A percentile compares a stretch with the other conserved stretches of the same genome.
These are phyloP conservation scores for Dascillus cervinus DNA, from an alignment of 2,888 invertebrate species.

Conservation along the genomic window DNA sequence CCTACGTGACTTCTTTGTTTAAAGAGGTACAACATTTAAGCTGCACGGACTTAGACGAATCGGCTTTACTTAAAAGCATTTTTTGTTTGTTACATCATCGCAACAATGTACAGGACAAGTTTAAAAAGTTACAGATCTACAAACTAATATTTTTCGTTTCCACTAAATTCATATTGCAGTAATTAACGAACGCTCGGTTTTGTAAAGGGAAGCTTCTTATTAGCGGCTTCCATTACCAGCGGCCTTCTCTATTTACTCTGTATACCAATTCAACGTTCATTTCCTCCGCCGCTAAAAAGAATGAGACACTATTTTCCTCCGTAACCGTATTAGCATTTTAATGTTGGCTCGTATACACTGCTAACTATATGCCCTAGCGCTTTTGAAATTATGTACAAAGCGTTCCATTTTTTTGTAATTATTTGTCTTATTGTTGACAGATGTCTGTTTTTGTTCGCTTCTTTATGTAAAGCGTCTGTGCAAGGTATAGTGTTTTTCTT, in stretches of 20 bases:
- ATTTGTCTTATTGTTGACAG: too few species aligned
- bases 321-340: constrained; percentile 33
- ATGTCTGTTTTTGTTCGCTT: constrained; percentile 18
- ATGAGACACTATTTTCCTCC: constrained; percentile 25
- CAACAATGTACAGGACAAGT: too few species aligned
- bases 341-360: constrained; percentile 25
- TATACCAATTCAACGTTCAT: constrained; percentile 16
- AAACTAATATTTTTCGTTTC: constrained; percentile 10
- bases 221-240: constrained; percentile 12
- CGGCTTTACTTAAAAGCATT: too few species aligned
- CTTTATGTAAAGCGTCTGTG: too few species aligned
- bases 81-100: too few species aligned
- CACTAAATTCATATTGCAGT: constrained; percentile 11
- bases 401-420: constrained; percentile 21
- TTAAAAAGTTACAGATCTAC: too few species aligned
- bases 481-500: too few species aligned
- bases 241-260: constrained; percentile 9
- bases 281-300: constrained; percentile 21
- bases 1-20: too few species aligned
- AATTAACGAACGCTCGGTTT: constrained; percentile 9
- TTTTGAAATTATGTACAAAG: constrained; percentile 26
- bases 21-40: too few species aligned
- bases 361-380: constrained; percentile 25
- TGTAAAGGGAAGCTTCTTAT: constrained; percentile 13
- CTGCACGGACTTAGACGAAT: too few species aligned